Evolutionary conservation across 2,888 invertebrate species (phyloP), one percentile per base, ranked within the genome.

Genomic region (Mythimna loreyi): DNA sequence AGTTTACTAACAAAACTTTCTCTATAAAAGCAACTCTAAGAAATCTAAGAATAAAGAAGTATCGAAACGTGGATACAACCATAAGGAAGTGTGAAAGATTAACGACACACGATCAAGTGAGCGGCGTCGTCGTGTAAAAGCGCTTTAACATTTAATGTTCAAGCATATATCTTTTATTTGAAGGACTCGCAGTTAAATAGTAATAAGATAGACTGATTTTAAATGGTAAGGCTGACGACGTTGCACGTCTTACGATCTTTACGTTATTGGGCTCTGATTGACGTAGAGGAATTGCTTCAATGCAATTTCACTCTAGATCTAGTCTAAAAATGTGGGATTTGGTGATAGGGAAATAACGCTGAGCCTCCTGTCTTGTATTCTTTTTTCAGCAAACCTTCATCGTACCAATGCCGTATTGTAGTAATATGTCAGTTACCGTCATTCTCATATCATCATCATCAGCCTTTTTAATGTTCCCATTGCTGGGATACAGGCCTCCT

Each of bases 61-160:
- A 61, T 55, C 19, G n/a, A 43, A 43, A 56, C 40, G 11, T n/a
- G 59, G 8, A 19, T n/a, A n/a, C 21, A 57, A 30, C 65, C 47
- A 57, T 25, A 55, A 58, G 60, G 67, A 75, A 70, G 53, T 62
- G 40, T 59, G 52, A 67, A 53, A 75, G 57, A 67, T 72, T 69
- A 72, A 75, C 49, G 69, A 60, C 25, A 21, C 4, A 23, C 19
- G 21, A 43, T 60, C 60, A 3, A 52, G 56, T 43, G 43, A 28
- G 33, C 9, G 21, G 36, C 30, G 50, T 33, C 3, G 49, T 36
- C 7, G 25, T 70, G 36, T 61, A 13, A 28, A 66, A 67, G 69
- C 19, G 36, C 30, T 60, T 60, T 30, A 30, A 21, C 19, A 55
- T 67, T 45, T 36, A 61, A 70, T 21, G 47, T 19, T n/a, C 25